Percentiles rank a stretch among this genome's conserved stretches.
Conservation (phyloP, 2,113 vertebrate species). For the Indicator maculatus region DNA sequence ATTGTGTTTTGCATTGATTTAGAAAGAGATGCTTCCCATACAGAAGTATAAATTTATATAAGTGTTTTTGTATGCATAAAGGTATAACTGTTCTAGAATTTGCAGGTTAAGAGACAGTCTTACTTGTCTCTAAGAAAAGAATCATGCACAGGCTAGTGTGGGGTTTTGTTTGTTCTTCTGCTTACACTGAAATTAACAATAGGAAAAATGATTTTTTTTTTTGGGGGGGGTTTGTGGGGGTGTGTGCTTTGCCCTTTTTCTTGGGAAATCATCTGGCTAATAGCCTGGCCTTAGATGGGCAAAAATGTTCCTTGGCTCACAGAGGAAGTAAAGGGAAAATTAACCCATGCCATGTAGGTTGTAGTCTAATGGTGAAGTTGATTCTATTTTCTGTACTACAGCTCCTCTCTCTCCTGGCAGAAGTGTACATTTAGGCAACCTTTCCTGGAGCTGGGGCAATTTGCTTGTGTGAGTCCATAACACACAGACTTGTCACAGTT, state of each 20-base stretch:
- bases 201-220: neutral
- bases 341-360: neutral
- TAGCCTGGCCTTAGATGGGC: neutral
- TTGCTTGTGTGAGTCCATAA: neutral
- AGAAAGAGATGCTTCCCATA: neutral
- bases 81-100: neutral
- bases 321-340: neutral
- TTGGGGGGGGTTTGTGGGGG: neutral
- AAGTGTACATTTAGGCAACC: neutral
- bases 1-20: neutral
- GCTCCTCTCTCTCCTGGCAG: neutral
- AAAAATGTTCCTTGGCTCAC: neutral
- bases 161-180: neutral
- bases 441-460: neutral
- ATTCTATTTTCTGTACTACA: neutral
- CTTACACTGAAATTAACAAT: neutral
- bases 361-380: neutral
- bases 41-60: neutral
- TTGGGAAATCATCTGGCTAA: neutral
- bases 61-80: neutral
- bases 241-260: neutral
- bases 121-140: neutral
- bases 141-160: fast-evolving
- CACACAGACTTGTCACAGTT: neutral
- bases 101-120: neutral